These are phyloP conservation scores for Andinoacara biseriatus DNA, from an alignment of 2,113 vertebrate genomes.

Conservation along the genomic window DNA sequence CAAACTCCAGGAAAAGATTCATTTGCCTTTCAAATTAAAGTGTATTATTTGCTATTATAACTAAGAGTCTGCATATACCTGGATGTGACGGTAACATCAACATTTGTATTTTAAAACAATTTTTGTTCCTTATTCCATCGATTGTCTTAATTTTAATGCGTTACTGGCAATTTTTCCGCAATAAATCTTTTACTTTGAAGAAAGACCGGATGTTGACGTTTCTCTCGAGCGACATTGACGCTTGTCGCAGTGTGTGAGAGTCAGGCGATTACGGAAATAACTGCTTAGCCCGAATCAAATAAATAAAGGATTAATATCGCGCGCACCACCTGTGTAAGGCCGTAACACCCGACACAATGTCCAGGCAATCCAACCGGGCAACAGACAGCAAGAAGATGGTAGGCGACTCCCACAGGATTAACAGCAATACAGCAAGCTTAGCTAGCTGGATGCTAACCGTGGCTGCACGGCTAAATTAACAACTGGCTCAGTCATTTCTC, in stretches of 20 bases:
- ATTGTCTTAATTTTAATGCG: not conserved
- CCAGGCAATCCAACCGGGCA: slow-evolving; percentile 90
- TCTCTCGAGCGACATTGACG: not conserved
- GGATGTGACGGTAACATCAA: not conserved
- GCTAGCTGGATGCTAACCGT: slow-evolving; percentile 33
- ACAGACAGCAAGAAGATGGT: slow-evolving; percentile 98
- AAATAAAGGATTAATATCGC: slow-evolving; percentile 76
- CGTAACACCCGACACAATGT: slow-evolving; percentile 83
- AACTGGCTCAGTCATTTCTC: not conserved
- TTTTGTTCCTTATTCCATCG: not conserved
- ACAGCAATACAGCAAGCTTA: not conserved
- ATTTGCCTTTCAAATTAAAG: slow-evolving; percentile 10
- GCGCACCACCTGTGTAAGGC: slow-evolving; percentile 25
- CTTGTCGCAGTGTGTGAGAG: not conserved
- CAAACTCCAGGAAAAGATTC: not conserved
- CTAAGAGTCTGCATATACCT: not conserved
- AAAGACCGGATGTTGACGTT: not conserved
- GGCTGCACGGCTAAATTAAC: not conserved
- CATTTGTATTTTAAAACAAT: not conserved
- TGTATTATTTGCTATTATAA: not conserved
- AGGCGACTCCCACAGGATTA: slow-evolving; percentile 58
- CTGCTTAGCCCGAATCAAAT: slow-evolving; percentile 60
- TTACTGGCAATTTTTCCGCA: not conserved
- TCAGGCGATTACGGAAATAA: slow-evolving; percentile 51
- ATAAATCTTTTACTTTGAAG: not conserved